Evolutionary conservation across 2,113 vertebrate species (phyloP), one percentile per base, ranked within the genome.

Genomic region (Calonectris borealis): DNA sequence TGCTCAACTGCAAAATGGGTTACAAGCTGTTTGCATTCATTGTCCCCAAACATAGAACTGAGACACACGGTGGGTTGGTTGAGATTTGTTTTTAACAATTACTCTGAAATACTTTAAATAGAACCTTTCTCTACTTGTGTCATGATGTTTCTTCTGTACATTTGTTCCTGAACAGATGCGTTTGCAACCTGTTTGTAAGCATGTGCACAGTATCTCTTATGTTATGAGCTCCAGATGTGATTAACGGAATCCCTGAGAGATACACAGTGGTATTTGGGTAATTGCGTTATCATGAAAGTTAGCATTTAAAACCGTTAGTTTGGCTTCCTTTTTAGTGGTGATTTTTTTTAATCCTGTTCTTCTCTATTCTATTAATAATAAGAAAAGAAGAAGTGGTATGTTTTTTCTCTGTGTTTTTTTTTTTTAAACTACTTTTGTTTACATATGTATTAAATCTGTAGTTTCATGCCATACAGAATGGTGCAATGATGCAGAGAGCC

Each of bases 11-110:
- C 17, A 34, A 44, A 85, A 66, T 26, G 51, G 15, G 22, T 76
- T 64, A 16, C 12, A 34, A 19, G 73, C 88, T 57, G 10, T 88
- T 62, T 83, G 40, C 40, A 13, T 40, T 40, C 40, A 40, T 40
- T 40, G 40, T 40, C 40, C 40, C 40, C 40, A 83, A 54, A 52
- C 27, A 25, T 9, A 65, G 51, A 83, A 51, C 34, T 17, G 44
- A 83, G 83, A n/a, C 26, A 15, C 0, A 0, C 0, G 1, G 26
- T 58, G 32, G 17, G 24, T 44, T 68, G 17, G 15, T 46, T 81
- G 60, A 73, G 36, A 49, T 58, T 58, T 61, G 14, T 8, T 79
- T 92, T 68, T 72, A 61, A 26, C 18, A 42, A 24, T 60, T 80
- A 27, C 21, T 73, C 40, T 72, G 49, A 86, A 89, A 44, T 84